Conservation (phyloP, 2,888 invertebrate species). For the Acleris literana region DNA sequence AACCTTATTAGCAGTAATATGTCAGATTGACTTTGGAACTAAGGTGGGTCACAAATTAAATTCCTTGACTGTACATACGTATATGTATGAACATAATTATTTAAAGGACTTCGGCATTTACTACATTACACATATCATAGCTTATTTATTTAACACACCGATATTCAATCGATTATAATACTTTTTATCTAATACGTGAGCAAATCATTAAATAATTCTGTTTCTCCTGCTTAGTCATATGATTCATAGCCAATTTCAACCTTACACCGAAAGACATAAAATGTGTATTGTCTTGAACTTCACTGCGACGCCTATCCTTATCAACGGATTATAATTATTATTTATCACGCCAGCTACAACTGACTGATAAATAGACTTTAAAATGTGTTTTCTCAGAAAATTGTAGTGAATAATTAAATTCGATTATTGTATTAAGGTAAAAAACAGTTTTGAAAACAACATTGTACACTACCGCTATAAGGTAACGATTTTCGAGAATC, state of each 20-base stretch:
- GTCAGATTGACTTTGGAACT: too few relatives aligned
- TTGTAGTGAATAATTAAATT: too few relatives aligned
- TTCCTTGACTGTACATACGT: too few relatives aligned
- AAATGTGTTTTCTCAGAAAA: neutral
- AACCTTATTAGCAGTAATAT: too few relatives aligned
- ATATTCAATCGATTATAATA: neutral
- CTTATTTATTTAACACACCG: neutral
- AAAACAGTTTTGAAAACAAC: too few relatives aligned
- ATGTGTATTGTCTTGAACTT: conserved; percentile 4
- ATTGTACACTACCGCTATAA: too few relatives aligned
- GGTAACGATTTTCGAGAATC: too few relatives aligned
- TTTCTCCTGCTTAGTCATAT: neutral
- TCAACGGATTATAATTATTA: conserved; percentile 22
- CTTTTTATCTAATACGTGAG: conserved; percentile 14
- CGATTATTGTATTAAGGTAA: too few relatives aligned
- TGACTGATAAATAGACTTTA: conserved; percentile 18
- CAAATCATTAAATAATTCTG: conserved; percentile 5
- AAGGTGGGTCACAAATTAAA: too few relatives aligned
- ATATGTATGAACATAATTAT: too few relatives aligned
- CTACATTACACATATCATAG: too few relatives aligned
- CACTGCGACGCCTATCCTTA: conserved; percentile 6
- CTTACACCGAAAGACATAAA: neutral
- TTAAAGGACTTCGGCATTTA: too few relatives aligned
- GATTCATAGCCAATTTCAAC: neutral
- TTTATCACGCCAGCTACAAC: conserved; percentile 6